Evolutionary conservation across 2,888 invertebrate genomes (phyloP), one percentile per base, ranked within the genome.

Genomic region (Tenthredo livida): DNA sequence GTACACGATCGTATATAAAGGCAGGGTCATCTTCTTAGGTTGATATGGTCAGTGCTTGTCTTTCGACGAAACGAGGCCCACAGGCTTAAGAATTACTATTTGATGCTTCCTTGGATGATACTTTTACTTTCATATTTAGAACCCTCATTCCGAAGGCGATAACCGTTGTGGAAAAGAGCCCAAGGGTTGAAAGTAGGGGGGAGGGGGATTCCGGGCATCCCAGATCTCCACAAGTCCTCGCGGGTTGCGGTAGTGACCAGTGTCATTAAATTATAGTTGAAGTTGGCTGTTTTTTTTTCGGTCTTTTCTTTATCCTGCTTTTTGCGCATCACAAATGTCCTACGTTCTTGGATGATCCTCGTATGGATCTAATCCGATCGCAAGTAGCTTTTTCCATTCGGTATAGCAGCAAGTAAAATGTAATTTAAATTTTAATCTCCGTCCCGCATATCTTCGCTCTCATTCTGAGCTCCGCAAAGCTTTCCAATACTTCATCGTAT

Each of bases 61-160:
- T 80, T 29, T 12, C 61, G 37, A 61, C 50, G 47, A 50, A 47
- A 70, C 65, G 67, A 67, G 40, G 21, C 40, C 21, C 12, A 61
- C 40, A 61, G n/a, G 29, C 67, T 67, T 40, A 40, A 61, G 80
- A 61, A 83, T 65, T 65, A 83, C 67, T 70, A 83, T 67, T 83
- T 67, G 83, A 83, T 83, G 67, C n/a, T 12, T 47, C 33, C 61
- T 80, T 40, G 47, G 67, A 70, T 83, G 83, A 83, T 70, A 67
- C 70, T 70, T 83, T 67, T 21, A 29, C 83, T 83, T 47, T 67
- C 47, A 70, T 83, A 67, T 83, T 67, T 83, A 83, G 65, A 83
- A 83, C 83, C 83, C 83, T 83, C 67, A 47, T 83, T 67, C 47
- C 70, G 15, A 67, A 65, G 61, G 61, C 50, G 43, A 83, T 50